Conservation (phyloP, 1,140 invertebrate genomes). For the Tetramorium simillimum region DNA sequence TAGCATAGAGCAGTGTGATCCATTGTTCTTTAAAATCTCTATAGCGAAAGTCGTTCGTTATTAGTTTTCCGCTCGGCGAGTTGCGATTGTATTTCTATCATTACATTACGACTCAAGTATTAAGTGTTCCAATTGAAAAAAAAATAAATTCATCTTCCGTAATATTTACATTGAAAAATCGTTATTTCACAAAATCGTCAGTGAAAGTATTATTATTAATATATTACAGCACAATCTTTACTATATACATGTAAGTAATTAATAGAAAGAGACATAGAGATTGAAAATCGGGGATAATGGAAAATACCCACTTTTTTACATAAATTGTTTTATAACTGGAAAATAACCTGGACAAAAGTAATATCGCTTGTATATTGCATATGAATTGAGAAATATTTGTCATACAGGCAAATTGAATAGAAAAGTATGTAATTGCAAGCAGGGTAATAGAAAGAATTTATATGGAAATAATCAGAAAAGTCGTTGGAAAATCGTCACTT, state of each 20-base stretch:
- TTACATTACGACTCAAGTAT: background rate
- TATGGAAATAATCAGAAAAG: background rate
- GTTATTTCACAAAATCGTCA: background rate
- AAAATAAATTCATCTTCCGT: background rate
- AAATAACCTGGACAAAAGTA: background rate
- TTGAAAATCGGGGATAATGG: background rate
- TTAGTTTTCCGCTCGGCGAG: conserved; percentile 20
- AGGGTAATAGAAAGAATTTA: background rate
- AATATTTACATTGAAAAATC: background rate
- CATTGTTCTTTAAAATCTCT: conserved; percentile 38
- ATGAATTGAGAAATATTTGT: background rate
- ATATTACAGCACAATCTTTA: background rate
- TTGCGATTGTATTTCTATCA: background rate
- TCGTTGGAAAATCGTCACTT: background rate
- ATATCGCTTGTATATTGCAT: background rate
- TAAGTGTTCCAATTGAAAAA: background rate
- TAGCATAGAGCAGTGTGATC: conserved; percentile 14
- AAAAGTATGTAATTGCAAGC: background rate
- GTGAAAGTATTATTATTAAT: background rate
- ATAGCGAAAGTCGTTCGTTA: conserved; percentile 37
- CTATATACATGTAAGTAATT: background rate
- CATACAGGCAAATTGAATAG: background rate
- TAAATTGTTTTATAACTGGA: background rate
- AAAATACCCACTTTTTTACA: background rate
- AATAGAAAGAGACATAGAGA: background rate